Base-by-base conservation (phyloP, 2,797 vertebrate genomes). In the Coranthus polyacanthus region DNA sequence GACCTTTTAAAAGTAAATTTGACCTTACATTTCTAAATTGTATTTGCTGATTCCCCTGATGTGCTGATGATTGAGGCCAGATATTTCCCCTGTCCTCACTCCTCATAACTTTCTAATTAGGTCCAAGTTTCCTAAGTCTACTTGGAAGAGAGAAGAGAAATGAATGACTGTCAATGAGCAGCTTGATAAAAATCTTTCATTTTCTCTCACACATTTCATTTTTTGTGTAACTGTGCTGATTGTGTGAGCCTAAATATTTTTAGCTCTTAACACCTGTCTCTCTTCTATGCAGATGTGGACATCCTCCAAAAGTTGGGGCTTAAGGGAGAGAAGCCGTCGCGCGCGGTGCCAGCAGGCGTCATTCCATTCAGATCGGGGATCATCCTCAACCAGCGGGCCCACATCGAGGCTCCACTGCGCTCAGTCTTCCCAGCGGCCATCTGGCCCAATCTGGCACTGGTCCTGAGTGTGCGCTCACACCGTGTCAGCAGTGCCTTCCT, bases 261-360 rank as follows among this genome's bases (percentile, higher is more conserved):
- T 51, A 58, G 29, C 11, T 73, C 68, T n/a, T 85, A 79, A 91
- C 50, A 10, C 18, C 2, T 7, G 38, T 81, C 41, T 82, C 37
- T 3, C 15, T 56, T 79, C 45, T 63, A 7, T 37, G 7, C 87
- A 99, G 98, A 98, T 98, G 97, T 97, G 94, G 97, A 99, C 61
- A 94, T 99, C 88, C 96, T 99, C 89, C 96, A 98, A 85, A 95
- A 84, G 86, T 90, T 99, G 95, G 97, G 96, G 90, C 95, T 99
- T 90, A 94, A 94, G 87, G 94, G 95, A 94, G 95, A 95, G 72
- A 96, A 96, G 91, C 88, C 94, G 1, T 93, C 94, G 12, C 94
- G 73, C 36, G 59, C 94, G 16, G 85, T 93, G 90, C 96, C 95
- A 82, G 89, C 92, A 49, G 98, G 98, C 69, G 93, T 98, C 92